Evolutionary conservation across 1,140 invertebrate genomes (phyloP), one percentile per base, ranked within the genome.

Genomic region (Dendrolimus kikuchii): DNA sequence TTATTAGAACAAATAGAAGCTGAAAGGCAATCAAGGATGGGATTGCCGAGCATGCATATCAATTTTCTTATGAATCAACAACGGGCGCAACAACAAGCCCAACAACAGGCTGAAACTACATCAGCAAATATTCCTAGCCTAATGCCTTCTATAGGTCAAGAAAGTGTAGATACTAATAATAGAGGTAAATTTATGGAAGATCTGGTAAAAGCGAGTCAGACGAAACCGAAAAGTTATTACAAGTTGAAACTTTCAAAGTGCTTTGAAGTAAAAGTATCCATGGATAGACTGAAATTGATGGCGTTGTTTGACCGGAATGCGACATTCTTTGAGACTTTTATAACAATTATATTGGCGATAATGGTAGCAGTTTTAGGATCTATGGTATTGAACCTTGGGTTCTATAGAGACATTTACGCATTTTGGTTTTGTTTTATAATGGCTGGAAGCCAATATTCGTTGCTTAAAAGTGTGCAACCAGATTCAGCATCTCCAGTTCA

Each of bases 401-500:
- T 98, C 74, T 99, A 98, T 85, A 92, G 92, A 64, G 98, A 99
- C 79, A 91, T 99, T 41, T 95, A 93, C 65, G 94, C 98, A 5
- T 96, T 99, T 84, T 88, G 98, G 58, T 98, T 99, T 79, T 99
- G 98, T 87, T 96, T 98, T 66, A 95, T 99, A 36, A 97, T 99
- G 46, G 98, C 98, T 7, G 94, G 96, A 6, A 98, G 96, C 78
- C 98, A 99, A 79, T 99, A 99, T 83, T 99, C 98, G 1, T 87
- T 99, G 47, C 88, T 99, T 8, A 99, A 99, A 88, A 99, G 97
- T 82, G 98, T 99, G 4, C 98, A 99, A 75, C 98, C 98, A 2
- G 98, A 99, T 88, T 97, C 98, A 0, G 95, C 98, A 0, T 99
- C 98, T 5, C 98, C 98, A 0, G 98, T 98, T 8, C 98, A 99